These are phyloP conservation scores for Alosa alosa DNA, from an alignment of 2,113 vertebrate species.

Conservation along the genomic window DNA sequence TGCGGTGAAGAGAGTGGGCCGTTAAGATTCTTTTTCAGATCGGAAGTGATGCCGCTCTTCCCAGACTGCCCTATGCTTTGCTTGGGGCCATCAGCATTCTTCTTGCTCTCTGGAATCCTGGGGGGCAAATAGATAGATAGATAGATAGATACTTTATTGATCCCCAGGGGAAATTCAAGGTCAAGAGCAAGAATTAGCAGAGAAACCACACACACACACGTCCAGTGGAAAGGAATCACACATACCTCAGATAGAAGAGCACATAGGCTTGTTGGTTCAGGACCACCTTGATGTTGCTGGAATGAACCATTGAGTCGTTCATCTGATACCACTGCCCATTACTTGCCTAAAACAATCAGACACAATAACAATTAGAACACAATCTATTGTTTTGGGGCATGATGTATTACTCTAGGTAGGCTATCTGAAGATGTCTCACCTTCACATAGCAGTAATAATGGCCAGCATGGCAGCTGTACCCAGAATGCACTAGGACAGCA, in stretches of 20 bases:
- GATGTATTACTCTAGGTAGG: neutral
- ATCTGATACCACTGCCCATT: slow-evolving; percentile 98
- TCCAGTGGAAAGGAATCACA: neutral
- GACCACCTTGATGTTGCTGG: slow-evolving; percentile 92
- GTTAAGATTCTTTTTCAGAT: slow-evolving; percentile 66
- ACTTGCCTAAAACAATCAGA: slow-evolving; percentile 76
- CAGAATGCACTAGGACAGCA: slow-evolving; percentile 92
- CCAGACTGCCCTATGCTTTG: slow-evolving; percentile 55
- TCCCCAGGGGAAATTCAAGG: too few relatives aligned
- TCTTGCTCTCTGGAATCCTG: slow-evolving; percentile 82
- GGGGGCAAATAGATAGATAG: slow-evolving; percentile 14
- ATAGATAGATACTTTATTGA: too few relatives aligned
- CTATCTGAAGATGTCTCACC: slow-evolving; percentile 61
- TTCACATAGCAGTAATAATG: slow-evolving; percentile 98
- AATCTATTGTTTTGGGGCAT: neutral
- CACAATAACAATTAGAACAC: neutral
- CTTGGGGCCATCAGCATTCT: slow-evolving; percentile 69
- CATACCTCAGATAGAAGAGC: slow-evolving; percentile 92
- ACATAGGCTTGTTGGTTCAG: slow-evolving; percentile 96
- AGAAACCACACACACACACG: neutral
- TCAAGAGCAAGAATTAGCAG: neutral
- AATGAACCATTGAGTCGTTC: slow-evolving; percentile 89
- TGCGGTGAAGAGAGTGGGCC: slow-evolving; percentile 68
- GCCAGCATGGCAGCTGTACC: slow-evolving; percentile 90
- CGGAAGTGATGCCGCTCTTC: slow-evolving; percentile 49